phyloP scores from a whole-genome alignment of 1,140 invertebrate genomes.

The Magallana angulata region DNA sequence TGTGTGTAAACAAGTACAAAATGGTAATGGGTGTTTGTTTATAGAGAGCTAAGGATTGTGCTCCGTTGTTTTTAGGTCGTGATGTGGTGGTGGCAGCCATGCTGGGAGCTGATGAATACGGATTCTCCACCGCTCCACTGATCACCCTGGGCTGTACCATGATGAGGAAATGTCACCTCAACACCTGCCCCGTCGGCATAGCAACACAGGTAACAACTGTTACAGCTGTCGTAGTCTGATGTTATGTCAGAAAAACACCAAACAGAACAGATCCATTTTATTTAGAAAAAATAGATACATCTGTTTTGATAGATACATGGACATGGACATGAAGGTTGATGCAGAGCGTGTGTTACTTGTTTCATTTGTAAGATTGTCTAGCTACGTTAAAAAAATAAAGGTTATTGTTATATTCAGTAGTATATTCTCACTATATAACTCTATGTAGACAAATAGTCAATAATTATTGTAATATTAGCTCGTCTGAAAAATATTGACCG shows the following conservation, averaged over 20 bases:
- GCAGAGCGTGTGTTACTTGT: too few relatives aligned
- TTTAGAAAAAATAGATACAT: not conserved
- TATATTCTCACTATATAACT: too few relatives aligned
- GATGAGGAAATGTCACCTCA: conserved; percentile 99
- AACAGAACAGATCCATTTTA: not conserved
- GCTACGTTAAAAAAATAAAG: too few relatives aligned
- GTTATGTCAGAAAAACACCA: not conserved
- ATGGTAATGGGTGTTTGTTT: too few relatives aligned
- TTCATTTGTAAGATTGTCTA: too few relatives aligned
- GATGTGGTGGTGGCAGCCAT: conserved; percentile 98
- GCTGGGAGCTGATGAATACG: conserved; percentile 98
- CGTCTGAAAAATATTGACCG: too few relatives aligned
- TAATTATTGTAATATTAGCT: too few relatives aligned
- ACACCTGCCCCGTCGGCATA: conserved; percentile 99
- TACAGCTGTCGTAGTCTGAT: not conserved
- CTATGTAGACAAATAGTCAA: too few relatives aligned
- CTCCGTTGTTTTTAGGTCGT: conserved; percentile 83
- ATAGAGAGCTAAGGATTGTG: too few relatives aligned
- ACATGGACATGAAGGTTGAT: too few relatives aligned
- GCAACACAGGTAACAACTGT: conserved; percentile 85
- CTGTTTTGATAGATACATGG: not conserved
- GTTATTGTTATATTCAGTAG: too few relatives aligned
- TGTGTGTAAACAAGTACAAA: too few relatives aligned
- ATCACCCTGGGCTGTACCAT: conserved; percentile 99
- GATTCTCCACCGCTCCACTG: conserved; percentile 98